phyloP scores from a whole-genome alignment of 2,113 vertebrate genomes.

The Geothlypis trichas region DNA sequence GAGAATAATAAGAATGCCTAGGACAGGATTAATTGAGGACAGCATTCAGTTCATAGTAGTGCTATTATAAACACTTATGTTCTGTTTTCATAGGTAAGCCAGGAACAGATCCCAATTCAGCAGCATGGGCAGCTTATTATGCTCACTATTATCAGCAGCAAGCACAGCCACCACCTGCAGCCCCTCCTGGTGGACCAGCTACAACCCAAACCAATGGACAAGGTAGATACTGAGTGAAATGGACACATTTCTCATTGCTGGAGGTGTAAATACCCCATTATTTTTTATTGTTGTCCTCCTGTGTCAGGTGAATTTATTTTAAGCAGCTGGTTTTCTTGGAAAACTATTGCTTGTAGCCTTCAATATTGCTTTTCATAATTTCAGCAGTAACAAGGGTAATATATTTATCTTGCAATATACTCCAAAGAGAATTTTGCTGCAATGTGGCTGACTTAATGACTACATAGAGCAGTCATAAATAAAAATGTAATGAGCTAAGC shows the following conservation, averaged over 20 bases:
- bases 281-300: background rate
- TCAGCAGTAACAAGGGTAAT: background rate
- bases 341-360: background rate
- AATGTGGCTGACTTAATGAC: background rate
- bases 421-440: background rate
- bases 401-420: background rate
- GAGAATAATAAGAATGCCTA: background rate
- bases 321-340: background rate
- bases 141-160: constrained; percentile 98
- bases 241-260: background rate
- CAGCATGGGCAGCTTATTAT: constrained; percentile 98
- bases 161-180: constrained; percentile 90
- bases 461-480: background rate
- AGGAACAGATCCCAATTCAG: constrained; percentile 95
- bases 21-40: background rate
- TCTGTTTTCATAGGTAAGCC: constrained; percentile 86
- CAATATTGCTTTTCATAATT: background rate
- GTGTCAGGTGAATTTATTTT: background rate
- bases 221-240: constrained; percentile 77
- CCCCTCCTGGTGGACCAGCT: constrained; percentile 86
- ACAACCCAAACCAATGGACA: constrained; percentile 92
- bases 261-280: background rate
- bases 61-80: background rate
- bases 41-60: background rate
- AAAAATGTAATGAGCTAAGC: background rate